phyloP scores from a whole-genome alignment of 1,140 invertebrate species.

The Eubasilissa regina region DNA sequence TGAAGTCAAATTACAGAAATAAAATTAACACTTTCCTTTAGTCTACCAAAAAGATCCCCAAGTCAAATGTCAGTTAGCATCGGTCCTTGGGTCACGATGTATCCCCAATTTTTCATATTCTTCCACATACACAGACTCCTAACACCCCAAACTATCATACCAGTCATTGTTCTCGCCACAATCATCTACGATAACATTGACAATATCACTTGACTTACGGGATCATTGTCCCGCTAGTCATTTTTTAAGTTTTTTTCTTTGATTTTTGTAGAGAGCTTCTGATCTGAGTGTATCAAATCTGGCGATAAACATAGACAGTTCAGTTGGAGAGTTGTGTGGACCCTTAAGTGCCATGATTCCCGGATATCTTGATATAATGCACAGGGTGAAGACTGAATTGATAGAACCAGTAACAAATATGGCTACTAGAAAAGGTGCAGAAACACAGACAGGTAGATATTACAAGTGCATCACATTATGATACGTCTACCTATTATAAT shows the following conservation, averaged over 20 bases:
- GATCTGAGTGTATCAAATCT: constrained; percentile 63
- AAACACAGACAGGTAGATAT: constrained; percentile 65
- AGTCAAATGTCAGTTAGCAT: too few relatives aligned
- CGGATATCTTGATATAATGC: constrained; percentile 69
- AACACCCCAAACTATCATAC: too few relatives aligned
- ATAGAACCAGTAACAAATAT: constrained; percentile 69
- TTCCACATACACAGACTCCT: too few relatives aligned
- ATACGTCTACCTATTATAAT: too few relatives aligned
- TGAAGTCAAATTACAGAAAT: background rate
- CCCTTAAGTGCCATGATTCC: constrained; percentile 70
- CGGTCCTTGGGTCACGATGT: too few relatives aligned
- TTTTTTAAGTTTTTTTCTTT: constrained; percentile 47
- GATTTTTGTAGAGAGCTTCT: constrained; percentile 63
- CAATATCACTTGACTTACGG: too few relatives aligned
- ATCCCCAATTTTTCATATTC: too few relatives aligned
- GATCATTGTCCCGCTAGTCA: too few relatives aligned
- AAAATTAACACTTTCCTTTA: constrained; percentile 25
- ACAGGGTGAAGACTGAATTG: constrained; percentile 71
- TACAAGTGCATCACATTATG: too few relatives aligned
- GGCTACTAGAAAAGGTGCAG: constrained; percentile 60
- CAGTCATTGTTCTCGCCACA: too few relatives aligned
- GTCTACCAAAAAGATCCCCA: too few relatives aligned
- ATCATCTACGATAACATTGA: too few relatives aligned
- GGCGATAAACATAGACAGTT: constrained; percentile 52
- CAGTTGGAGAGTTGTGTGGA: constrained; percentile 61